Conservation (phyloP, 2,113 vertebrate species). For the Equus przewalskii region DNA sequence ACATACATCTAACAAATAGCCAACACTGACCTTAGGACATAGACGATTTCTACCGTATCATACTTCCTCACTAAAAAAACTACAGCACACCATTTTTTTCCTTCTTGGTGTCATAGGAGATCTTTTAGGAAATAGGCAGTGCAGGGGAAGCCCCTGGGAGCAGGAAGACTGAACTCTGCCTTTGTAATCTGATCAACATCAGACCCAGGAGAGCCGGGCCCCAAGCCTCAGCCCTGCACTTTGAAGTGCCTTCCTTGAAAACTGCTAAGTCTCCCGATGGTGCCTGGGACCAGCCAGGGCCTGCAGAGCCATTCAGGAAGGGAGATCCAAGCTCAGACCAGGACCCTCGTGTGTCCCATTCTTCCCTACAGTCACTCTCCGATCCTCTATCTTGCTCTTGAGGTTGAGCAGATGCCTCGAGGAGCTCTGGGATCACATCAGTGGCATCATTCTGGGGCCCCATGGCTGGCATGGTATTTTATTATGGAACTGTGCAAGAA, state of each 20-base stretch:
- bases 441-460: neutral
- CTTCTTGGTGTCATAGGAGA: neutral
- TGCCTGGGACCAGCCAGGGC: neutral
- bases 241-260: neutral
- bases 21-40: neutral
- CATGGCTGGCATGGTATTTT: slow-evolving; percentile 20
- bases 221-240: neutral
- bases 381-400: neutral
- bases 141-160: neutral
- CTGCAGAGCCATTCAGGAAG: neutral
- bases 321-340: neutral
- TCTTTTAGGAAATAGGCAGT: neutral
- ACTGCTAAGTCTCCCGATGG: neutral
- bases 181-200: neutral
- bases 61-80: neutral
- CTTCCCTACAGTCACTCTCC: neutral
- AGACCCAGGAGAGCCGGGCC: neutral
- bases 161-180: neutral
- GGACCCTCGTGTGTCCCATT: neutral
- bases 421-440: neutral
- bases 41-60: neutral
- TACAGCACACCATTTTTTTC: neutral
- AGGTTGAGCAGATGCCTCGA: neutral
- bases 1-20: neutral
- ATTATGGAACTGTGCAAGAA: neutral